Percentiles rank a stretch among this genome's conserved stretches.
phyloP scores from a whole-genome alignment of 2,797 vertebrate species.

The Crenichthys baileyi region DNA sequence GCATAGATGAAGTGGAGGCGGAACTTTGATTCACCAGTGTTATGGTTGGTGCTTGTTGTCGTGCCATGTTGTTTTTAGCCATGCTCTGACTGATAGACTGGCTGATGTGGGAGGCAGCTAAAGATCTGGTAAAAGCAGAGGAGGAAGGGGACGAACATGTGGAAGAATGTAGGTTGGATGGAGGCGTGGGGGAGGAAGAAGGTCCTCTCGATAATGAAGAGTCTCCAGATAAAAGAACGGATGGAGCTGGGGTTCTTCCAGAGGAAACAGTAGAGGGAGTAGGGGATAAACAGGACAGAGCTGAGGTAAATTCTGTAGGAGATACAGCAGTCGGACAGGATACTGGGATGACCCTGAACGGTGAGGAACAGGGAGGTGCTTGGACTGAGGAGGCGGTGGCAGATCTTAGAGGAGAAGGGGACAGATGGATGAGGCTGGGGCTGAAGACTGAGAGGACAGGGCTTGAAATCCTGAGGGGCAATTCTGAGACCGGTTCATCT shows the following conservation, averaged over 20 bases:
- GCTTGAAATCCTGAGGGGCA: background rate
- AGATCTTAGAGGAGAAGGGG: constrained; percentile 40
- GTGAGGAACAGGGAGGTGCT: constrained; percentile 37
- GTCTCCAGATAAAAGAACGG: constrained; percentile 19
- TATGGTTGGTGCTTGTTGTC: constrained; percentile 44
- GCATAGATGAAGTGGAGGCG: constrained; percentile 28
- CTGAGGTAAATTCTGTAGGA: constrained; percentile 29
- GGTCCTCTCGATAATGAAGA: constrained; percentile 36
- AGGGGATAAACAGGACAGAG: constrained; percentile 46
- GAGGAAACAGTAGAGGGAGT: constrained; percentile 31
- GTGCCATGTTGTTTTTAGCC: constrained; percentile 65
- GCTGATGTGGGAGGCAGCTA: constrained; percentile 87
- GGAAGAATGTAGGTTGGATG: constrained; percentile 26
- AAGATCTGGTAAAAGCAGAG: constrained; percentile 81
- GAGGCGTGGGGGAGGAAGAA: constrained; percentile 25
- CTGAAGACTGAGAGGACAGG: constrained; percentile 54
- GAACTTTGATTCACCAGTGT: constrained; percentile 11
- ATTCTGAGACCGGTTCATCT: constrained; percentile 22
- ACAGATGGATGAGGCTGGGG: constrained; percentile 37
- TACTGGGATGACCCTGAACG: constrained; percentile 16
- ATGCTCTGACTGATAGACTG: constrained; percentile 87
- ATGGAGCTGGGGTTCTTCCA: constrained; percentile 10
- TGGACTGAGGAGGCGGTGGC: constrained; percentile 25
- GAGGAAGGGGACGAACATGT: constrained; percentile 55
- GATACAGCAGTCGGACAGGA: constrained; percentile 43